Base-by-base conservation (phyloP, 2,113 vertebrate species). In the Rhodinocichla rosea region DNA sequence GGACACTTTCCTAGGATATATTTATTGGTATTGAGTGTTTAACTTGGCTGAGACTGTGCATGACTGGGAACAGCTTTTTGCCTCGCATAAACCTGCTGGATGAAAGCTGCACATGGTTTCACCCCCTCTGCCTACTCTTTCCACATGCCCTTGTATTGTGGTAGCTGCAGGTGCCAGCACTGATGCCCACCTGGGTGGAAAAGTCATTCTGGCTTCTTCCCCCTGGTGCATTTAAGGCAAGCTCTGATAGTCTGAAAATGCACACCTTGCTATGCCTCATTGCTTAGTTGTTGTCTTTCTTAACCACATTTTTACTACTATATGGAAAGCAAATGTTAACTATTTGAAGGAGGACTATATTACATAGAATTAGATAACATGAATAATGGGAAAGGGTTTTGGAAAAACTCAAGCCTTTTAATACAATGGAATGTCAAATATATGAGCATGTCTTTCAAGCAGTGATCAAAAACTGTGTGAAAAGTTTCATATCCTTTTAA, bases 391-490 rank as follows among this genome's bases (percentile, higher is more conserved):
- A 65, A 90, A 90, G 33, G 64, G 69, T 60, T 97, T 81, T 91
- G 47, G 63, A 32, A 60, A 82, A 89, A 57, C 52, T 42, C 62
- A 59, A 65, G 83, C 73, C 85, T 96, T 96, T 94, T 96, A 95
- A 79, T 96, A 95, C 97, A 93, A 92, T 97, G 62, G 63, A 44
- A 90, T 91, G 92, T 94, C 94, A 96, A 77, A 87, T 94, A 77
- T 65, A 84, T 81, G 76, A 94, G 76, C 89, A 28, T 89, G 56
- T 92, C 85, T 97, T 97, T 96, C 55, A 95, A 92, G 86, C 91
- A 89, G 88, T 93, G 94, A 97, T 97, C 94, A 97, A 97, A 97
- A 94, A 95, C 91, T 3, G 5, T 78, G 63, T 94, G 94, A 94
- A 91, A 96, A 92, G 39, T 91, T 97, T 90, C 63, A 64, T 92